These are phyloP conservation scores for Drosophila subpulchrella DNA, from an alignment of 1,140 invertebrate species.

Conservation along the genomic window DNA sequence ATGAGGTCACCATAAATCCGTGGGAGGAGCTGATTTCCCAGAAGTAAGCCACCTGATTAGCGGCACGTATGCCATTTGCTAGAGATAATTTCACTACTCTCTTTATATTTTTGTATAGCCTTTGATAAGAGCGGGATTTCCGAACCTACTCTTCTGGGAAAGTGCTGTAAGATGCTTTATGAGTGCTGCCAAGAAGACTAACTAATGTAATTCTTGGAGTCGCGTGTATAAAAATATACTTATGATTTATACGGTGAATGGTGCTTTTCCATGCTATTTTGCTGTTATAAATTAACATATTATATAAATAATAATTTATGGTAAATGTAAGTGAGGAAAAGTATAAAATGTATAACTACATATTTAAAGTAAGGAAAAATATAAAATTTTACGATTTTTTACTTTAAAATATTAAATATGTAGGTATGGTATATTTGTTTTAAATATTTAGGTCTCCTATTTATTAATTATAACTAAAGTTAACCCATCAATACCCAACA, in stretches of 20 bases:
- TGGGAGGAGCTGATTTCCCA: conserved; percentile 9
- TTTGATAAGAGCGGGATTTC: conserved; percentile 2
- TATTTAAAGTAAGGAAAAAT: too few relatives aligned
- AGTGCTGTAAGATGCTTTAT: neutral
- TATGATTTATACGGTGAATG: neutral
- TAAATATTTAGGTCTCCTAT: too few relatives aligned
- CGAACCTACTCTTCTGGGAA: neutral
- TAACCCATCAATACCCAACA: too few relatives aligned
- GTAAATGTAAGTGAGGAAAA: too few relatives aligned
- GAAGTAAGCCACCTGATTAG: conserved; percentile 16
- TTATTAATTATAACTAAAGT: too few relatives aligned
- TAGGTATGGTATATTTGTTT: too few relatives aligned
- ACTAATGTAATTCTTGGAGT: neutral
- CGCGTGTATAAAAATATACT: neutral
- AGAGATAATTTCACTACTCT: conserved; percentile 2
- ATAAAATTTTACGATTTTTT: too few relatives aligned
- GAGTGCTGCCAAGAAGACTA: neutral
- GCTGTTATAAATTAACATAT: too few relatives aligned
- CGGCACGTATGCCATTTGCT: conserved; percentile 27
- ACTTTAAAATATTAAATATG: too few relatives aligned
- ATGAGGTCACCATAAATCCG: neutral
- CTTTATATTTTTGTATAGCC: conserved; percentile 4
- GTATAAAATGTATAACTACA: too few relatives aligned
- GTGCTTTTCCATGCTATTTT: neutral
- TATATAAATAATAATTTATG: too few relatives aligned